phyloP scores from a whole-genome alignment of 2,113 vertebrate species.

The Hippolais icterina region DNA sequence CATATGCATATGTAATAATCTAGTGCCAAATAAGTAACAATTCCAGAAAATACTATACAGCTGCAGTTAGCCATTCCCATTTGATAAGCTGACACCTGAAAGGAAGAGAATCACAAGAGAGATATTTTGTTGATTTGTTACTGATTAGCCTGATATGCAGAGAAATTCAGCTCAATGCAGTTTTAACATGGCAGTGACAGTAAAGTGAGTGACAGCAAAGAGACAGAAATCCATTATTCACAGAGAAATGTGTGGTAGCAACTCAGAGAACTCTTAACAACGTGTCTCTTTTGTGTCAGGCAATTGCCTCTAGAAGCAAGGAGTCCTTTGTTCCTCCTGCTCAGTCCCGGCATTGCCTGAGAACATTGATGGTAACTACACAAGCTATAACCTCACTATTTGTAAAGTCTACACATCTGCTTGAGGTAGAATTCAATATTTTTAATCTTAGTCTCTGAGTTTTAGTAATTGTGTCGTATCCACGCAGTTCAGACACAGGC shows the following conservation, averaged over 20 bases:
- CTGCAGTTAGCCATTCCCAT: background rate
- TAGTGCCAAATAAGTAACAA: background rate
- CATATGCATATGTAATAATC: background rate
- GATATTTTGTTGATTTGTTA: background rate
- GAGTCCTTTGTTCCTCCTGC: background rate
- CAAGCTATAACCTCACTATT: background rate
- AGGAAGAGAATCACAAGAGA: background rate
- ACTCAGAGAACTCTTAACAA: background rate
- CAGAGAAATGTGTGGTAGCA: background rate
- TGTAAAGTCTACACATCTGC: background rate
- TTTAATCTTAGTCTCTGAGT: background rate
- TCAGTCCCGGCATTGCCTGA: rapidly evolving
- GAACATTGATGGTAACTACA: background rate
- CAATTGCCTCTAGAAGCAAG: background rate
- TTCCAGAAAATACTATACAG: background rate
- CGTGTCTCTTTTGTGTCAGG: background rate
- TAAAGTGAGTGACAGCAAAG: background rate
- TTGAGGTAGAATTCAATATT: background rate
- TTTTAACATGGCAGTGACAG: background rate
- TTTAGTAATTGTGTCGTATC: background rate
- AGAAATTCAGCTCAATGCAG: background rate
- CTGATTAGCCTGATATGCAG: background rate
- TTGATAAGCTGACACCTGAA: background rate
- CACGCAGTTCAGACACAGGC: background rate
- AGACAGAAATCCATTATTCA: background rate